A percentile compares a stretch with the other conserved stretches of the same genome.
Evolutionary conservation across 1,140 invertebrate genomes (phyloP).

Genomic region (Drosophila bocqueti): DNA sequence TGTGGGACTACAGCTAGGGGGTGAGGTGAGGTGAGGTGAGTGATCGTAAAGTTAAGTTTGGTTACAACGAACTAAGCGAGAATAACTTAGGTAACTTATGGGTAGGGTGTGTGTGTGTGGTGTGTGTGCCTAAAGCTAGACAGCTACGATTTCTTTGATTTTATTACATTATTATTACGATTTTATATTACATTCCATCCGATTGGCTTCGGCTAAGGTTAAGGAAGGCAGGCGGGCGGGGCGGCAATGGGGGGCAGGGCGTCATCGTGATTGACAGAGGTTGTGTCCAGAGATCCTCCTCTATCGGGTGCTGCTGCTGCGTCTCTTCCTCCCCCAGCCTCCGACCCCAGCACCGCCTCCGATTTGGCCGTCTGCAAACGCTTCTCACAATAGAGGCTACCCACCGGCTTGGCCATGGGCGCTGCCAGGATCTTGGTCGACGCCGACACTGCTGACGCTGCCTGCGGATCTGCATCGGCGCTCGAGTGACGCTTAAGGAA

Average conservation of each 20-base stretch:
- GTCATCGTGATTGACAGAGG: constrained; percentile 1
- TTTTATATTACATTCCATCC: constrained; percentile 37
- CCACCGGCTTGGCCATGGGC: constrained; percentile 71
- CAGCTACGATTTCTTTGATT: constrained; percentile 40
- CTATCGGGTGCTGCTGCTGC: background rate
- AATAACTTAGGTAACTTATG: constrained; percentile 55
- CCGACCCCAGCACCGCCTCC: constrained; percentile 56
- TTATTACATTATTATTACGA: constrained; percentile 5
- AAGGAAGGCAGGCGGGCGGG: constrained; percentile 17
- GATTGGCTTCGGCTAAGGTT: constrained; percentile 10
- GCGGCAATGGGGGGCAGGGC: constrained; percentile 1
- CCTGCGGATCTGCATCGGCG: constrained; percentile 2
- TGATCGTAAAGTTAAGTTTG: constrained; percentile 48
- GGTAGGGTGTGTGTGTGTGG: constrained; percentile 12
- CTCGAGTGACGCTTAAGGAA: constrained; percentile 32
- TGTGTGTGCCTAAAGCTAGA: constrained; percentile 27
- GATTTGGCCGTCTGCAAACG: constrained; percentile 80
- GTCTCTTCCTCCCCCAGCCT: background rate
- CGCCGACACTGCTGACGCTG: background rate
- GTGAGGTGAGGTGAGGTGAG: constrained; percentile 21
- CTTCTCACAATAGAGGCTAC: constrained; percentile 79
- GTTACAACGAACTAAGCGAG: constrained; percentile 50
- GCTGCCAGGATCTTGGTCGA: constrained; percentile 75
- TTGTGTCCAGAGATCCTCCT: background rate
- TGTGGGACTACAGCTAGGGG: constrained; percentile 41